Evolutionary conservation across 2,888 invertebrate genomes (phyloP).

Genomic region (Leptinotarsa peninsularis): DNA sequence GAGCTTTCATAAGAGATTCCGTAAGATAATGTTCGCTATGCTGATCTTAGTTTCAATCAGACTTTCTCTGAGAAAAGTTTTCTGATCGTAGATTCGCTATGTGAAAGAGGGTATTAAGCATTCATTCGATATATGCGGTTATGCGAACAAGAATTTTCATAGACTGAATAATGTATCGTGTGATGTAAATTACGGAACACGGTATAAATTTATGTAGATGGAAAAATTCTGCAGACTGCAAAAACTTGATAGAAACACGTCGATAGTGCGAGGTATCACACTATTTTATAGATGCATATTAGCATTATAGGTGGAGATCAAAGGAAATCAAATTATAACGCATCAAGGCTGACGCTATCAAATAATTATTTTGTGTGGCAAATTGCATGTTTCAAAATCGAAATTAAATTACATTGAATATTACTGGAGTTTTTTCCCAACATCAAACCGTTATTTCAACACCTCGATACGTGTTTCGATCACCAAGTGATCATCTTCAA

Average conservation of each 20-base stretch:
- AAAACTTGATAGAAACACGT: slow-evolving; percentile 13
- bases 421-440: too few relatives aligned
- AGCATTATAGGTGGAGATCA: slow-evolving; percentile 39
- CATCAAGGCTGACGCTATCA: not conserved
- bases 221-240: slow-evolving; percentile 41
- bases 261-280: slow-evolving; percentile 5
- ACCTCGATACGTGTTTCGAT: too few relatives aligned
- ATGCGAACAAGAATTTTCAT: not conserved
- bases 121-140: not conserved
- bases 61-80: slow-evolving; percentile 10
- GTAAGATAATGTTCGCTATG: slow-evolving; percentile 29
- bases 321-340: not conserved
- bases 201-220: slow-evolving; percentile 46
- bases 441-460: too few relatives aligned
- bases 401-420: too few relatives aligned
- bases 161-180: slow-evolving; percentile 22
- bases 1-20: slow-evolving; percentile 40
- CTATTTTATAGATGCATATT: slow-evolving; percentile 38
- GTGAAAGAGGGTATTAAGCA: slow-evolving; percentile 2
- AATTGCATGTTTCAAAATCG: not conserved
- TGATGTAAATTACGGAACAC: slow-evolving; percentile 5
- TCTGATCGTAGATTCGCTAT: not conserved
- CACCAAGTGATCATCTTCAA: too few relatives aligned
- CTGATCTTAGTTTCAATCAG: slow-evolving; percentile 20
- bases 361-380: not conserved